phyloP scores from a whole-genome alignment of 2,888 invertebrate species.

The Tetramorium bicarinatum region DNA sequence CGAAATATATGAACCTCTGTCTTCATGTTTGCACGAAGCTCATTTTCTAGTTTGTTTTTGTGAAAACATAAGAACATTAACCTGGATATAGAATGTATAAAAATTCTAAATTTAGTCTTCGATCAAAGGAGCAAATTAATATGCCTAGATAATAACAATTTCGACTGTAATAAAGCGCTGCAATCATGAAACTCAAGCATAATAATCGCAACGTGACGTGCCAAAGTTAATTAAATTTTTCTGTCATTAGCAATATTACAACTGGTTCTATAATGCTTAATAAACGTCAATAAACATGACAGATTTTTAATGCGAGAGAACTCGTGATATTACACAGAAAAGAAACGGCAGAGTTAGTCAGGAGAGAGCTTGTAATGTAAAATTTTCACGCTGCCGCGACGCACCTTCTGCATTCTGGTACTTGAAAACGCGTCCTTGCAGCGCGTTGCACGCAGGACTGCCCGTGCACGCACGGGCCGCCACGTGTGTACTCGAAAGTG shows the following conservation, averaged over 20 bases:
- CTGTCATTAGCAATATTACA: neutral
- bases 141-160: slow-evolving; percentile 2
- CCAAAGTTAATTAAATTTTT: slow-evolving; percentile 1
- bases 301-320: neutral
- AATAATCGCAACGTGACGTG: neutral
- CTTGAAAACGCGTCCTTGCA: slow-evolving; percentile 69
- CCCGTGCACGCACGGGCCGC: slow-evolving; percentile 62
- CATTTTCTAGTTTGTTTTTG: neutral
- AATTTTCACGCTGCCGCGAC: slow-evolving; percentile 34
- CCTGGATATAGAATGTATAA: slow-evolving; percentile 4
- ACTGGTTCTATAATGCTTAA: neutral
- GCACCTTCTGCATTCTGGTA: slow-evolving; percentile 29
- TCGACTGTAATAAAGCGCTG: neutral
- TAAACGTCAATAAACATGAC: neutral
- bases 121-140: slow-evolving; percentile 12
- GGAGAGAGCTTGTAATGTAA: neutral
- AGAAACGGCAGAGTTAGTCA: neutral
- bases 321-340: neutral
- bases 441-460: slow-evolving; percentile 56
- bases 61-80: neutral
- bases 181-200: neutral
- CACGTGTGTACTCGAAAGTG: slow-evolving; percentile 75
- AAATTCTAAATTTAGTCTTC: neutral
- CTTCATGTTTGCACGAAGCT: neutral
- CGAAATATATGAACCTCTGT: slow-evolving; percentile 46